phyloP scores from a whole-genome alignment of 2,888 invertebrate species.

The Leptopilina drosophilae region DNA sequence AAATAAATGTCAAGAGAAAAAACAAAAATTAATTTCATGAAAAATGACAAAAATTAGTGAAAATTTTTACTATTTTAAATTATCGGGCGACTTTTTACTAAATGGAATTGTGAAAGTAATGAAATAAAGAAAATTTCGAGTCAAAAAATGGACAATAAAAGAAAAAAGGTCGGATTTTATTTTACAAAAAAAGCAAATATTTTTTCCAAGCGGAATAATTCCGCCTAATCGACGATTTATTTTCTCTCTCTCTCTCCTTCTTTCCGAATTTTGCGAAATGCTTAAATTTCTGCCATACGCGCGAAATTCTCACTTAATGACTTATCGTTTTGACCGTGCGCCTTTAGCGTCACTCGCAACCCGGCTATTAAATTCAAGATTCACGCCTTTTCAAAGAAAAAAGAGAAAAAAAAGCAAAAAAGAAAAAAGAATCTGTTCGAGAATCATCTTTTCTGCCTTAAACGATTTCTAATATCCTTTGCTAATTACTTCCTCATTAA shows the following conservation, averaged over 20 bases:
- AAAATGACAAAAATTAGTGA: too few relatives aligned
- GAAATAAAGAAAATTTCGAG: too few relatives aligned
- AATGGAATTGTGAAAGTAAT: too few relatives aligned
- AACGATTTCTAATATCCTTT: conserved; percentile 18
- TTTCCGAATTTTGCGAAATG: neutral
- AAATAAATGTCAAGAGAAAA: too few relatives aligned
- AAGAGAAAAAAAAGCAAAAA: neutral
- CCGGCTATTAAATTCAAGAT: conserved; percentile 37
- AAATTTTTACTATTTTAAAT: too few relatives aligned
- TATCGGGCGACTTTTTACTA: too few relatives aligned
- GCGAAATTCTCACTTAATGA: conserved; percentile 37
- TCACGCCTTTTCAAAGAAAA: conserved; percentile 22
- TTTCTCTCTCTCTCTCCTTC: neutral
- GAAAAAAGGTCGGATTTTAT: too few relatives aligned
- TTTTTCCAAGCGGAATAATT: conserved; percentile 34
- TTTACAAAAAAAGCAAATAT: neutral
- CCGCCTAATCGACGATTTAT: conserved; percentile 11
- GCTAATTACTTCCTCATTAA: conserved; percentile 20
- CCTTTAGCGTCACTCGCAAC: conserved; percentile 39
- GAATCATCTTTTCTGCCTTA: conserved; percentile 13
- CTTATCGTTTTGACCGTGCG: conserved; percentile 13
- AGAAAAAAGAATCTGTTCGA: neutral
- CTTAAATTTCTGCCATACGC: conserved; percentile 24
- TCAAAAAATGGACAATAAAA: too few relatives aligned
- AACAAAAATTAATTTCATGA: too few relatives aligned